Evolutionary conservation across 2,113 vertebrate species (phyloP).

Genomic region (Alligator sinensis): DNA sequence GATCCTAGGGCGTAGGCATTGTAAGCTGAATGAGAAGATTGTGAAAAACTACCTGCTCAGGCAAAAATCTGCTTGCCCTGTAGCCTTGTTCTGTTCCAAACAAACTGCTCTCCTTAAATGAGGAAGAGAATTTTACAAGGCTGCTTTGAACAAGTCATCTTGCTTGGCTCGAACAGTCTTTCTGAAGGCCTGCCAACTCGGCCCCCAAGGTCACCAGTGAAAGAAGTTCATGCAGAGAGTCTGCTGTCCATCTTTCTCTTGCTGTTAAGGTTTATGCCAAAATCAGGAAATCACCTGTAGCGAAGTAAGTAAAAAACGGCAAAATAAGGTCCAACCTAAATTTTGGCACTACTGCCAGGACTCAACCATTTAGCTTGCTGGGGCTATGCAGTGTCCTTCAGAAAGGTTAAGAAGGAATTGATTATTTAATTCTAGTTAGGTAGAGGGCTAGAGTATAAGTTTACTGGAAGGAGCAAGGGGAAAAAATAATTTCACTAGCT

Average conservation of each 20-base stretch:
- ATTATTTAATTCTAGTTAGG: background rate
- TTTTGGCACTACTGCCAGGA: conserved; percentile 14
- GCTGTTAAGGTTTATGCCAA: conserved; percentile 25
- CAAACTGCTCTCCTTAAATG: background rate
- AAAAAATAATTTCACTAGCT: background rate
- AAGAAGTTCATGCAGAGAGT: conserved; percentile 42
- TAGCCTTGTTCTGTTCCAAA: background rate
- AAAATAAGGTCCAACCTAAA: conserved; percentile 10
- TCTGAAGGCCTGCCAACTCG: conserved; percentile 8
- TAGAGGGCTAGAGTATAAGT: background rate
- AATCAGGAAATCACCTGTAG: background rate
- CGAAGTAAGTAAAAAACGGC: conserved; percentile 16
- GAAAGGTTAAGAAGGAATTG: background rate
- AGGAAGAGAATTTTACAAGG: background rate
- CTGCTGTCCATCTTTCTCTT: conserved; percentile 54
- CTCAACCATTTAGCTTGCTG: background rate
- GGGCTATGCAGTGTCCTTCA: background rate
- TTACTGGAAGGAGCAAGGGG: background rate
- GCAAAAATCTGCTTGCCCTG: background rate
- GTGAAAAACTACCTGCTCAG: background rate
- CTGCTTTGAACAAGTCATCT: background rate
- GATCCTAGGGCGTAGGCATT: background rate
- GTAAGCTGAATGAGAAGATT: background rate
- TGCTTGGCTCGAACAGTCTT: background rate
- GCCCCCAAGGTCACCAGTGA: background rate